A percentile compares a stretch with the other conserved stretches of the same genome.
Conservation (phyloP, 1,140 invertebrate species). For the Halictus rubicundus region DNA sequence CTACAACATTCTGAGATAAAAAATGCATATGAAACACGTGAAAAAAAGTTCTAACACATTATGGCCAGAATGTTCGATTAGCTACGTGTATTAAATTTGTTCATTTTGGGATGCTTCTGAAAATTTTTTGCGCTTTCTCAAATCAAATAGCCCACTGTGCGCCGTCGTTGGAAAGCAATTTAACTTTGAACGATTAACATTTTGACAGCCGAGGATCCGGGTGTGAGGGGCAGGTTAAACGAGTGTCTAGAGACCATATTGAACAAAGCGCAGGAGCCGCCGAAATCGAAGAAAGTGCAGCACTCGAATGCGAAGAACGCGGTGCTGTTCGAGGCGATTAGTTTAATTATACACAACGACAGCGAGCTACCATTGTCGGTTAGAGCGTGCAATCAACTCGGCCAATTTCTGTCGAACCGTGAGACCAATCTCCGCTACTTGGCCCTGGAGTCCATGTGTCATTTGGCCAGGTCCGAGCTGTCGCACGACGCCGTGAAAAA, state of each 20-base stretch:
- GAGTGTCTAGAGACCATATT: constrained; percentile 99
- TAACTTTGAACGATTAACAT: constrained; percentile 11
- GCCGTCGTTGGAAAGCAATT: neutral
- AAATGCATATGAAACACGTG: too few relatives aligned
- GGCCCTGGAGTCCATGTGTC: constrained; percentile 99
- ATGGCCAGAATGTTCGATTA: too few relatives aligned
- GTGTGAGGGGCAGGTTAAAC: constrained; percentile 95
- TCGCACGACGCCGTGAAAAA: constrained; percentile 99
- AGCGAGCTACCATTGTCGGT: constrained; percentile 98
- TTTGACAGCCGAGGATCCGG: constrained; percentile 90
- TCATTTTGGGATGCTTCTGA: too few relatives aligned
- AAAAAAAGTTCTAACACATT: too few relatives aligned
- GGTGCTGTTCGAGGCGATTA: constrained; percentile 99
- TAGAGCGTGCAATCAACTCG: constrained; percentile 98
- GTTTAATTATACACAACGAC: constrained; percentile 99
- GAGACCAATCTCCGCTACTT: constrained; percentile 99
- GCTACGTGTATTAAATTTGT: too few relatives aligned
- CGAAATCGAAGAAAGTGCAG: constrained; percentile 99
- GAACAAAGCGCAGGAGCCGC: constrained; percentile 99
- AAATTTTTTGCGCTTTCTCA: too few relatives aligned
- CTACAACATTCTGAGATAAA: too few relatives aligned
- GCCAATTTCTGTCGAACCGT: constrained; percentile 98
- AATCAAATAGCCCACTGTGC: too few relatives aligned
- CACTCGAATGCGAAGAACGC: constrained; percentile 99
- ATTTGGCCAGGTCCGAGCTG: constrained; percentile 99